These are phyloP conservation scores for Augochlora pura DNA, from an alignment of 1,140 invertebrate genomes.

Conservation along the genomic window DNA sequence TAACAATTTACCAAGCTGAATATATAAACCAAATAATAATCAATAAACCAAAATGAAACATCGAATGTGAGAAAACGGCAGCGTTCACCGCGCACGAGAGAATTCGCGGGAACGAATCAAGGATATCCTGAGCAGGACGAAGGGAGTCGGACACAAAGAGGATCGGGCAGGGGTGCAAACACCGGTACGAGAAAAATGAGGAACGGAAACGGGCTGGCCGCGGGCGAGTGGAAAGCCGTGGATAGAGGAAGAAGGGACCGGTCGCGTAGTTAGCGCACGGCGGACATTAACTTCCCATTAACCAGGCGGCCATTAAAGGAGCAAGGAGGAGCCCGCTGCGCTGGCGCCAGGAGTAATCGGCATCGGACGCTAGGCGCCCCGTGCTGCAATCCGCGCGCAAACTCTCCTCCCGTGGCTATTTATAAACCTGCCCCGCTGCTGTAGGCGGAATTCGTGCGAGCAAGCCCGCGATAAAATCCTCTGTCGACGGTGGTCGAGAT, in stretches of 20 bases:
- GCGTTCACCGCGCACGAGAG: too few species aligned
- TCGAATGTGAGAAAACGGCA: too few species aligned
- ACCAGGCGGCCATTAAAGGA: constrained; percentile 65
- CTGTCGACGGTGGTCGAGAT: constrained; percentile 42
- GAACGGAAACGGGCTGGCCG: not conserved
- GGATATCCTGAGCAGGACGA: not conserved
- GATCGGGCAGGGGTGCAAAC: not conserved
- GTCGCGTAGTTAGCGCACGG: constrained; percentile 60
- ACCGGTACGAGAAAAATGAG: not conserved
- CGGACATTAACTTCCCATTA: constrained; percentile 74
- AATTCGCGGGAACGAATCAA: too few species aligned
- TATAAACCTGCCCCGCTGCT: constrained; percentile 63
- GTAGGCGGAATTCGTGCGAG: constrained; percentile 22
- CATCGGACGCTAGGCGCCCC: constrained; percentile 65
- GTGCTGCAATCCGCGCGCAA: constrained; percentile 52
- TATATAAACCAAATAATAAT: too few species aligned
- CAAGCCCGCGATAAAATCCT: constrained; percentile 52
- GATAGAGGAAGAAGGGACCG: constrained; percentile 66
- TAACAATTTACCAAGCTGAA: too few species aligned
- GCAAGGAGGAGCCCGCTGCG: constrained; percentile 36
- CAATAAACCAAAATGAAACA: too few species aligned
- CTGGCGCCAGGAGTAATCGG: constrained; percentile 70
- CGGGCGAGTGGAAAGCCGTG: constrained; percentile 45
- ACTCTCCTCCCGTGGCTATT: constrained; percentile 61
- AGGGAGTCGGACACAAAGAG: constrained; percentile 1